Base-by-base conservation (phyloP, 2,888 invertebrate species). In the Mantis religiosa region DNA sequence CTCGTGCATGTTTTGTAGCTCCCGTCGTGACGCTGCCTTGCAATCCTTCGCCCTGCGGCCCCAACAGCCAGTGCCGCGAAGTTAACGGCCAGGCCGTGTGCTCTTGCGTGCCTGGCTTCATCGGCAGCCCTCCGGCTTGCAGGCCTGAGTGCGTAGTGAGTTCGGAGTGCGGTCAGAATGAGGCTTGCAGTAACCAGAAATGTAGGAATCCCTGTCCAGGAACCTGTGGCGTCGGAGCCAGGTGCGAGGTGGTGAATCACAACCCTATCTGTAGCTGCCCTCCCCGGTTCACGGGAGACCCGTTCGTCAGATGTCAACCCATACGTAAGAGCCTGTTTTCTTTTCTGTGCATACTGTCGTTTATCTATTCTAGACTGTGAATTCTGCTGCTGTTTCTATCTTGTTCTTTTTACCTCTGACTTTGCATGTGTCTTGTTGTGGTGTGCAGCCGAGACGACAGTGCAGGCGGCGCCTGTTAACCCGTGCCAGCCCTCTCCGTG, bases 221-320 rank as follows among this genome's bases (percentile, higher is more conserved):
- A 90, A 96, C 96, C n/a, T 97, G 97, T 92, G 97, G 97, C 27
- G 93, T 94, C 90, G 95, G 95, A 91, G 97, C 97, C 0, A 92
- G 95, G 89, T 97, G 97, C 92, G 94, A 95, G 91, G 96, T 97
- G 9, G 95, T 96, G 6, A 97, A 97, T 91, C 97, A 97, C 91
- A 95, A 96, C n/a, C 96, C 97, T 14, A 95, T 96, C 94, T 96
- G 97, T 91, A 95, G 95, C 83, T 97, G 97, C 92, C 95, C 96
- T n/a, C 92, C 93, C 34, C 95, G 95, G 91, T 96, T 94, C 91
- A 93, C 94, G 34, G 96, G 96, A 30, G 95, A 96, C 93, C 96
- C 96, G 28, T 96, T 96, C 91, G 93, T 93, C 15, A 94, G 94
- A 90, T 96, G 95, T 92, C 91, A 89, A 71, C 87, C 88, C 25